Evolutionary conservation across 2,113 vertebrate genomes (phyloP), one percentile per base, ranked within the genome.

Genomic region (Condylura cristata): DNA sequence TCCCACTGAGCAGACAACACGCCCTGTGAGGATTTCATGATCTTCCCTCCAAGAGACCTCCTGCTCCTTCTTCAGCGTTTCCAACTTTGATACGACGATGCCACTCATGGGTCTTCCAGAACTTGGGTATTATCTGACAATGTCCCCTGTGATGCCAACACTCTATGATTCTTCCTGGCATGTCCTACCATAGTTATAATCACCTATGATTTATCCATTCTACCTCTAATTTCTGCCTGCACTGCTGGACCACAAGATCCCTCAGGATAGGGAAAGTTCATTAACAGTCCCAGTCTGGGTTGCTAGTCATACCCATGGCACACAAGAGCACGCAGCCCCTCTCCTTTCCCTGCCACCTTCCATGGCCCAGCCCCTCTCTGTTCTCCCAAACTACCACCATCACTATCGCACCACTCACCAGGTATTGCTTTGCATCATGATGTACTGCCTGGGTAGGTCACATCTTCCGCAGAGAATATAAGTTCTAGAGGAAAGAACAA

Each of bases 391-490:
- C 6, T 0, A 17, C 48, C 51, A 18, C 70, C 82, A 22, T 60
- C 34, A 46, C 58, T 14, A 22, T 60, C 63, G 83, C 8, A 32
- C 12, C 60, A 94, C 97, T 96, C 78, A 96, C 96, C 97, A 96
- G 0, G 95, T 76, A 78, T 7, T 97, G 89, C 97, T 84, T 91
- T 97, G 96, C 97, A 97, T 97, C 53, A 3, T 94, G 65, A 44
- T 0, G 61, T 32, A n/a, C 61, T 28, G 4, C 44, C 66, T 91
- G 32, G 34, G n/a, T 70, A 68, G 1, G 53, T 94, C 81, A 93
- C 92, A 97, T 96, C 87, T 96, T 86, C 89, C 79, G 63, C 65
- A 68, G 6, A 65, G 46, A 91, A 66, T 24, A 44, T 28, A 84
- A 48, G 20, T 6, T 93, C 95, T 97, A 91, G 34, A 91, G 89